These are phyloP conservation scores for Dastarcus helophoroides DNA, from an alignment of 2,888 invertebrate genomes.

Conservation along the genomic window DNA sequence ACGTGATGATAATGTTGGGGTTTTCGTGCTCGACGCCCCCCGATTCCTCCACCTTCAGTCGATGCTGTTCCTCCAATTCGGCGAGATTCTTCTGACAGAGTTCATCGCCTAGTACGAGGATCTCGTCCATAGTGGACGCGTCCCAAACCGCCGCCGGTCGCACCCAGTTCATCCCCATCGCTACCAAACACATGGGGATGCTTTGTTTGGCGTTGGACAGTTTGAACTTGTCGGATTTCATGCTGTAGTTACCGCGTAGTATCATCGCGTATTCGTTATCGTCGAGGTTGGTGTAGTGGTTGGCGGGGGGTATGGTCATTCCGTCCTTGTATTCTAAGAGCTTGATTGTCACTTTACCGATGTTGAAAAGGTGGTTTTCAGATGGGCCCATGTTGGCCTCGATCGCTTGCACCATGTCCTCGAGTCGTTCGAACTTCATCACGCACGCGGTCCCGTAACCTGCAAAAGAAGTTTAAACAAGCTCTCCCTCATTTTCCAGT, in stretches of 20 bases:
- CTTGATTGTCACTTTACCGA: constrained; percentile 24
- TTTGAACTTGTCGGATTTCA: constrained; percentile 22
- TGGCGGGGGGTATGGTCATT: constrained; percentile 28
- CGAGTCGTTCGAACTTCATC: constrained; percentile 27
- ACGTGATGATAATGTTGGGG: constrained; percentile 22
- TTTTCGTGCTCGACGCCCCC: constrained; percentile 7
- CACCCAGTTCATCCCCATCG: constrained; percentile 28
- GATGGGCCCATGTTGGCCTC: constrained; percentile 29
- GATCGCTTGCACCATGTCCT: constrained; percentile 30
- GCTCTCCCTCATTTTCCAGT: too few relatives aligned
- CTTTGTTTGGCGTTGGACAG: constrained; percentile 30
- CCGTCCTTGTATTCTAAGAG: constrained; percentile 24
- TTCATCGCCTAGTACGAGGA: constrained; percentile 29
- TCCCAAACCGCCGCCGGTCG: constrained; percentile 27
- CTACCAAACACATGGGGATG: constrained; percentile 30
- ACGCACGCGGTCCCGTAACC: constrained; percentile 36
- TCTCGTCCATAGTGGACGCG: constrained; percentile 26
- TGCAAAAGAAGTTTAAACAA: constrained; percentile 15
- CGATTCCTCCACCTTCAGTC: background rate
- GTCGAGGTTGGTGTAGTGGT: constrained; percentile 30
- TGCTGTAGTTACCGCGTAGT: constrained; percentile 25
- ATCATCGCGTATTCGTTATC: constrained; percentile 32
- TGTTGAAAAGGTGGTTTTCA: constrained; percentile 26
- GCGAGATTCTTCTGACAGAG: constrained; percentile 26
- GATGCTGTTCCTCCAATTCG: constrained; percentile 14